A percentile compares a stretch with the other conserved stretches of the same genome.
Evolutionary conservation across 2,113 vertebrate genomes (phyloP).

Genomic region (Epinephelus moara): DNA sequence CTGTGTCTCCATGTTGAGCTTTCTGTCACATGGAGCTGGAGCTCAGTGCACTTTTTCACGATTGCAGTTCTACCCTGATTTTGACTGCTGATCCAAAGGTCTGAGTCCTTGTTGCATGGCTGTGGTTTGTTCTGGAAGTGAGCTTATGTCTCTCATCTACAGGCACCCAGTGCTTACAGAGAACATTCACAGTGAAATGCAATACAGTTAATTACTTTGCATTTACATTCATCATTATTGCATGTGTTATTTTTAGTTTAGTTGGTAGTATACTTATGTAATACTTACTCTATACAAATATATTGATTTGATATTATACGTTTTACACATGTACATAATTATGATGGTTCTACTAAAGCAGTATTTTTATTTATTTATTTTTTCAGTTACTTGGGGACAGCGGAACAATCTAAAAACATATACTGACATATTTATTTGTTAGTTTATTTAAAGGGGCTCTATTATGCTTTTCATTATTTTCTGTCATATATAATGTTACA

Average conservation of each 20-base stretch:
- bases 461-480: too few relatives aligned
- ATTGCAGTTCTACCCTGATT: background rate
- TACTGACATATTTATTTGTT: background rate
- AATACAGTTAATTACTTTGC: background rate
- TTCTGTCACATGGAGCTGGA: background rate
- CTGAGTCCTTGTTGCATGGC: background rate
- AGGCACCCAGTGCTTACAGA: background rate
- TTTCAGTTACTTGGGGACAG: background rate
- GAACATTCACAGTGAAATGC: background rate
- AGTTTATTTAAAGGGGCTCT: background rate
- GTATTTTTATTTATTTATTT: background rate
- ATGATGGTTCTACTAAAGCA: background rate
- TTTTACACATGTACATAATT: background rate
- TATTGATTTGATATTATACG: too few relatives aligned
- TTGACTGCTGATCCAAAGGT: background rate
- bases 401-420: background rate
- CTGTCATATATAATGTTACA: too few relatives aligned
- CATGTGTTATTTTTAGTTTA: background rate
- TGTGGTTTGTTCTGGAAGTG: background rate
- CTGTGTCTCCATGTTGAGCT: conserved; percentile 3
- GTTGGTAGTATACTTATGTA: background rate
- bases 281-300: background rate
- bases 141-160: background rate
- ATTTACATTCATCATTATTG: background rate
- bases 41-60: background rate